phyloP scores from a whole-genome alignment of 2,113 vertebrate species.

The Phrynosoma platyrhinos region DNA sequence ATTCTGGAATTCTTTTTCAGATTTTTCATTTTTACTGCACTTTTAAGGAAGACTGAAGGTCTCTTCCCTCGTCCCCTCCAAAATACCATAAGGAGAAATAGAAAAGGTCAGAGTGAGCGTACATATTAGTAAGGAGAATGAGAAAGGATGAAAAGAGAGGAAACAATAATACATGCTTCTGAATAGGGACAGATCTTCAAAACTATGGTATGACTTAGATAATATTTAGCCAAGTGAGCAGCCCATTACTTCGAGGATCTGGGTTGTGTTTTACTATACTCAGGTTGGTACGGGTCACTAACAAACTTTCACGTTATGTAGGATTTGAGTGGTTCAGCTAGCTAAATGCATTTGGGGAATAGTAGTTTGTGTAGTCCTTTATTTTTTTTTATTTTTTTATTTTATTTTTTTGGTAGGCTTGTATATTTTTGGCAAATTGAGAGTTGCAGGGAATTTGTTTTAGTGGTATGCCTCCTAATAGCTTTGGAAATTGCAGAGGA shows the following conservation, averaged over 20 bases:
- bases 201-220: background rate
- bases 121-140: background rate
- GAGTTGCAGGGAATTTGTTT: constrained; percentile 39
- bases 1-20: background rate
- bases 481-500: constrained; percentile 36
- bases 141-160: background rate
- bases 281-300: constrained; percentile 12
- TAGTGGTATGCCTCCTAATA: constrained; percentile 40
- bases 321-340: background rate
- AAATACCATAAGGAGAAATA: background rate
- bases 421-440: constrained; percentile 3
- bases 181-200: background rate
- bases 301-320: background rate
- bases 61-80: background rate
- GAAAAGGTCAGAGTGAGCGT: background rate
- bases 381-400: too few species aligned
- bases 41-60: background rate
- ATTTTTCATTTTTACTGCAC: background rate
- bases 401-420: background rate
- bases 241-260: too few species aligned
- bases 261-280: background rate
- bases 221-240: background rate
- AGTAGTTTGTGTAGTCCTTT: background rate
- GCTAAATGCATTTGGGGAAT: constrained; percentile 36
- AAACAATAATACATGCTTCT: background rate